Conservation (phyloP, 2,797 vertebrate species). For the Anabacerthia variegaticeps region DNA sequence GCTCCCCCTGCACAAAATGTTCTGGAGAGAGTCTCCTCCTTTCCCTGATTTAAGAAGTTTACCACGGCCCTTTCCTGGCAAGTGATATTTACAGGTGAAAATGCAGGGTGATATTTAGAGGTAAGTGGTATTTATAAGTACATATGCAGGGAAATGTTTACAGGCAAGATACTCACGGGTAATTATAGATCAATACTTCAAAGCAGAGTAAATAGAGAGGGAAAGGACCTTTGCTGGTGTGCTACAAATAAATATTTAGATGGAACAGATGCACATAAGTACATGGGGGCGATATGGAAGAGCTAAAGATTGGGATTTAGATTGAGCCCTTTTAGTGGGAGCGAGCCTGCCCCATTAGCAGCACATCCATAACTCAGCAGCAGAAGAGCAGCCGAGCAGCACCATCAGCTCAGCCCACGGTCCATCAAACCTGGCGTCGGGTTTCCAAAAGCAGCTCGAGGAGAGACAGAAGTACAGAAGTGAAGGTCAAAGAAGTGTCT, state of each 20-base stretch:
- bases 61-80: not conserved
- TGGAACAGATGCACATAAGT: not conserved
- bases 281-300: not conserved
- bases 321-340: not conserved
- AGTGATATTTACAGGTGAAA: conserved; percentile 50
- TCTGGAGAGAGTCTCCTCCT: not conserved
- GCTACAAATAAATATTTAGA: conserved; percentile 61
- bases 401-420: not conserved
- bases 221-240: conserved; percentile 32
- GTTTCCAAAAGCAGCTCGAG: not conserved
- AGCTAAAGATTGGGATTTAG: conserved; percentile 16
- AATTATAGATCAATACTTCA: conserved; percentile 65
- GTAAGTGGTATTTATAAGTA: conserved; percentile 65
- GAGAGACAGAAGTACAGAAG: rapidly evolving
- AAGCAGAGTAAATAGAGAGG: conserved; percentile 56
- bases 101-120: conserved; percentile 13
- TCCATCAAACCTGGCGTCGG: not conserved
- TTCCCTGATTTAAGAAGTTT: conserved; percentile 33
- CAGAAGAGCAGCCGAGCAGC: not conserved
- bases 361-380: conserved; percentile 1
- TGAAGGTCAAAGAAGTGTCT: not conserved
- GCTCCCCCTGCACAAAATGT: not conserved
- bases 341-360: not conserved
- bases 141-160: conserved; percentile 55
- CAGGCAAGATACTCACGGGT: conserved; percentile 29